Conservation (phyloP, 2,888 invertebrate species). For the Lypha dubia region DNA sequence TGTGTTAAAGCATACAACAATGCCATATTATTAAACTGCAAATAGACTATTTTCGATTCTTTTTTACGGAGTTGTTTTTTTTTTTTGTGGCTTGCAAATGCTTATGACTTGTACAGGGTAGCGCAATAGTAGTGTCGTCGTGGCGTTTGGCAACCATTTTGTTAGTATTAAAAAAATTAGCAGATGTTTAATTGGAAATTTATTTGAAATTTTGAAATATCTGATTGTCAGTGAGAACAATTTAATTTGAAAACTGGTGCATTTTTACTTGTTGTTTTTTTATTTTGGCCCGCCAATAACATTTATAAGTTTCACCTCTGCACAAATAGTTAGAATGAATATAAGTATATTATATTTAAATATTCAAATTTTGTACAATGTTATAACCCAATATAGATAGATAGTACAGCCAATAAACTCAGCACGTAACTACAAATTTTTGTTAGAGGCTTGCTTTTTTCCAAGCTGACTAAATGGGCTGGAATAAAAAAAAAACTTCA, state of each 20-base stretch:
- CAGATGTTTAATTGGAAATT: too few relatives aligned
- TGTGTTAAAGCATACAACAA: neutral
- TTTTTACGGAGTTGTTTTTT: constrained; percentile 7
- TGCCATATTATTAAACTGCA: constrained; percentile 30
- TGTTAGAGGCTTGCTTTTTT: constrained; percentile 14
- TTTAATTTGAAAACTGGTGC: too few relatives aligned
- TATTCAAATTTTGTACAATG: constrained; percentile 54
- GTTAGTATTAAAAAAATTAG: too few relatives aligned
- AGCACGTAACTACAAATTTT: constrained; percentile 40
- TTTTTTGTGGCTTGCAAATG: constrained; percentile 35
- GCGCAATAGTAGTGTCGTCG: too few relatives aligned
- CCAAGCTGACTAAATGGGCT: constrained; percentile 44
- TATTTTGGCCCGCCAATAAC: neutral
- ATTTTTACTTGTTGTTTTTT: neutral
- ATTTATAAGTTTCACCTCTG: neutral
- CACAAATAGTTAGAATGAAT: neutral
- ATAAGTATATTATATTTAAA: constrained; percentile 48
- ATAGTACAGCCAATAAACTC: constrained; percentile 55
- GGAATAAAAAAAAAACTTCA: constrained; percentile 16
- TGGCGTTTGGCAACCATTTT: too few relatives aligned
- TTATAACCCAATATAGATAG: constrained; percentile 40
- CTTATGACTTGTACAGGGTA: constrained; percentile 20
- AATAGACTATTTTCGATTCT: constrained; percentile 40
- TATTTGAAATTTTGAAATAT: too few relatives aligned
- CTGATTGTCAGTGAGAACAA: too few relatives aligned